These are phyloP conservation scores for Acanthaster planci DNA, from an alignment of 35 echinoderm and acorn worm genomes.

Conservation along the genomic window DNA sequence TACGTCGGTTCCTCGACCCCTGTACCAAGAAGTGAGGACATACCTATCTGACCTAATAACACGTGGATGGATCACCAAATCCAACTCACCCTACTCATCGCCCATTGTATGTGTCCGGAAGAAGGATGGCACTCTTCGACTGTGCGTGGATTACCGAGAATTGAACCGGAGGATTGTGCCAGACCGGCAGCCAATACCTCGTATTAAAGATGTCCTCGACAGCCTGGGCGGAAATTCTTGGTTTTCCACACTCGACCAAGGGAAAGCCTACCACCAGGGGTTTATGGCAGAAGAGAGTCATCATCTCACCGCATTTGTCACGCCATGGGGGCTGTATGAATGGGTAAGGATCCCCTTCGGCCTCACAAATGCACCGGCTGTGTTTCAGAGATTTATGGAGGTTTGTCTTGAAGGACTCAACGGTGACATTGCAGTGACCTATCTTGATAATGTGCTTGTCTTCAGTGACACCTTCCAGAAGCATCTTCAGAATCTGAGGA, in stretches of 20 bases:
- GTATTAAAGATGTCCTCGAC: conserved; percentile 36
- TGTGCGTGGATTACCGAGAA: conserved; percentile 45
- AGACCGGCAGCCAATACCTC: conserved; percentile 38
- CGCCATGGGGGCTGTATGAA: conserved; percentile 43
- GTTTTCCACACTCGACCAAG: conserved; percentile 38
- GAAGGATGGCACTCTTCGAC: conserved; percentile 37
- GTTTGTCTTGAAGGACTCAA: conserved; percentile 39
- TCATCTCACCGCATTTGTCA: conserved; percentile 32
- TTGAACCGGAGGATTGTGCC: conserved; percentile 30
- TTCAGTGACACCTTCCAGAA: conserved; percentile 13
- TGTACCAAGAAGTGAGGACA: conserved; percentile 42
- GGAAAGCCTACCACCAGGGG: conserved; percentile 49
- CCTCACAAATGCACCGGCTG: conserved; percentile 70
- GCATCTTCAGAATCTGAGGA: not conserved
- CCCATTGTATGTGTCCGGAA: conserved; percentile 55
- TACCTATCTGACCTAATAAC: conserved; percentile 47
- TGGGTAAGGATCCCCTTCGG: conserved; percentile 73
- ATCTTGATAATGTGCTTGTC: conserved; percentile 65
- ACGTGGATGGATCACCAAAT: conserved; percentile 54
- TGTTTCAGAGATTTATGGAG: conserved; percentile 63
- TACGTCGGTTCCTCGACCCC: conserved; percentile 51
- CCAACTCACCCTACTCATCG: conserved; percentile 44
- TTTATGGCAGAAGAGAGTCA: conserved; percentile 22
- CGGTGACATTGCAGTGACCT: conserved; percentile 52
- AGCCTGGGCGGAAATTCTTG: conserved; percentile 31